These are phyloP conservation scores for Drosophila rufa DNA, from an alignment of 1,140 invertebrate species.

Conservation along the genomic window DNA sequence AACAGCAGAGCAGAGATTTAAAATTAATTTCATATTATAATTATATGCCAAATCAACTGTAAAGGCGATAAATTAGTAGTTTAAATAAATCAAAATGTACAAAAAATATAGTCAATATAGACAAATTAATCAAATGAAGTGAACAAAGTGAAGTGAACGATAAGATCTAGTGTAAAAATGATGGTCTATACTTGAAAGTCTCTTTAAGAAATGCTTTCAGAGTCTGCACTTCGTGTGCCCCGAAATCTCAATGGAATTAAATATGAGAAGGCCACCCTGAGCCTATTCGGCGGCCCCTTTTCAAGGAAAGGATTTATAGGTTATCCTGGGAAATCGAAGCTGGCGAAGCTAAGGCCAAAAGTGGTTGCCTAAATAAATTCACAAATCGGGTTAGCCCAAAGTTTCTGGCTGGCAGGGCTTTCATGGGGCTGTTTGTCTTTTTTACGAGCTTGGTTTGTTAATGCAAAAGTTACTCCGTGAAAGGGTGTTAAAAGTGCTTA, in stretches of 20 bases:
- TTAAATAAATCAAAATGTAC: conserved; percentile 44
- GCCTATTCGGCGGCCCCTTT: conserved; percentile 7
- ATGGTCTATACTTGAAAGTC: neutral
- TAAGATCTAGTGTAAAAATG: neutral
- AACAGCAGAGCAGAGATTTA: conserved; percentile 50
- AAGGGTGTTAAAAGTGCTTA: conserved; percentile 61
- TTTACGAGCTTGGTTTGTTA: conserved; percentile 66
- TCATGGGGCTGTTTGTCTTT: conserved; percentile 62
- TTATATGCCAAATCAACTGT: conserved; percentile 74
- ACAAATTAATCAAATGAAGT: conserved; percentile 14
- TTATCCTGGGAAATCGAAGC: conserved; percentile 57
- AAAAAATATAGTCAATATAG: conserved; percentile 1
- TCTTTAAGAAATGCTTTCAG: neutral
- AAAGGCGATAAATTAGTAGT: conserved; percentile 78
- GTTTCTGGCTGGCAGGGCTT: conserved; percentile 24
- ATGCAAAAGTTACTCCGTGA: conserved; percentile 56
- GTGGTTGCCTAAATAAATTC: conserved; percentile 62
- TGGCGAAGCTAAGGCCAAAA: conserved; percentile 25
- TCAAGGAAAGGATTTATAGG: conserved; percentile 42
- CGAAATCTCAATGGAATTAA: conserved; percentile 18
- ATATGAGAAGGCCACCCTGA: conserved; percentile 16
- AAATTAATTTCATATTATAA: conserved; percentile 72
- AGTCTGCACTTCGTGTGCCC: neutral
- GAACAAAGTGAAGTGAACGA: neutral
- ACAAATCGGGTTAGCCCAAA: conserved; percentile 65